Conservation (phyloP, 2,888 invertebrate genomes). For the Hypomecis punctinalis region DNA sequence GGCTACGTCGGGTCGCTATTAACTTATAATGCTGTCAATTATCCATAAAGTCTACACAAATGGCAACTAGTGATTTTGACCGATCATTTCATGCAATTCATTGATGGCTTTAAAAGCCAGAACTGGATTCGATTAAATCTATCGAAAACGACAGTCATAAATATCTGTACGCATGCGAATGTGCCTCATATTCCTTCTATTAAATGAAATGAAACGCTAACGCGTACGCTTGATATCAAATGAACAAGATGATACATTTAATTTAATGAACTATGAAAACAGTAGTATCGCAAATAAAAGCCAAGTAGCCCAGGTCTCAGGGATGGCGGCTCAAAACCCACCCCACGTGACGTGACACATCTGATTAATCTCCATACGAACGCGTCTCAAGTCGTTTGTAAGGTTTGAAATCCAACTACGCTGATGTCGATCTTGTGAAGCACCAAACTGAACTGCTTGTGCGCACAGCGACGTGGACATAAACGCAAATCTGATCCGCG, state of each 20-base stretch:
- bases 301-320: conserved; percentile 3
- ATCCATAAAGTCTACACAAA: conserved; percentile 9
- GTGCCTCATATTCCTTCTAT: too few relatives aligned
- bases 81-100: neutral
- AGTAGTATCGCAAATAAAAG: neutral
- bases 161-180: too few relatives aligned
- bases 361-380: too few relatives aligned
- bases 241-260: neutral
- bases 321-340: too few relatives aligned
- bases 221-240: neutral
- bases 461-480: too few relatives aligned
- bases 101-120: conserved; percentile 8
- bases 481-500: too few relatives aligned
- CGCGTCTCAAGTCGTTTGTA: too few relatives aligned
- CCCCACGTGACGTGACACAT: too few relatives aligned
- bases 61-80: conserved; percentile 7
- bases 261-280: neutral
- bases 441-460: too few relatives aligned
- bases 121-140: conserved; percentile 4
- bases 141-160: neutral
- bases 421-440: too few relatives aligned
- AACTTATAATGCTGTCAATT: conserved; percentile 12
- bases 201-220: too few relatives aligned
- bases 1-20: conserved; percentile 20
- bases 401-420: too few relatives aligned